Conservation (phyloP, 2,888 invertebrate species). For the Thymelicus sylvestris region DNA sequence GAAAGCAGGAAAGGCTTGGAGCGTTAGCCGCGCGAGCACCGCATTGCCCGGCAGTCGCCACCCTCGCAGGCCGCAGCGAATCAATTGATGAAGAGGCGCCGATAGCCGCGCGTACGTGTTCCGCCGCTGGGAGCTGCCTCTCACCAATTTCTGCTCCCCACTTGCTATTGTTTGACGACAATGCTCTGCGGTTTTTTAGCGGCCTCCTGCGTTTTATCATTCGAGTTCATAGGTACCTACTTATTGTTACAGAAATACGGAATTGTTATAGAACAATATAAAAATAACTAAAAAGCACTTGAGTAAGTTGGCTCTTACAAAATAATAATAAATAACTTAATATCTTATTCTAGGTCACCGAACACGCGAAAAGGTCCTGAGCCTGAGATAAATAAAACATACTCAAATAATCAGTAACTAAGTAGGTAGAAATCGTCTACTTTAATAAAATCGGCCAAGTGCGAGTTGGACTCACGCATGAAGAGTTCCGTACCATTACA, state of each 20-base stretch:
- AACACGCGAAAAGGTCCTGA: too few relatives aligned
- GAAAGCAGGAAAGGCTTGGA: slow-evolving; percentile 45
- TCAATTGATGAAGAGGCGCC: slow-evolving; percentile 79
- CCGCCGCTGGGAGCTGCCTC: slow-evolving; percentile 64
- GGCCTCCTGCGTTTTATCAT: slow-evolving; percentile 19
- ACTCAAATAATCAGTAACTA: too few relatives aligned
- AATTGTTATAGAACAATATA: too few relatives aligned
- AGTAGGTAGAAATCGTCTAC: too few relatives aligned
- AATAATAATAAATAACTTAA: too few relatives aligned
- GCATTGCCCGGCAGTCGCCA: slow-evolving; percentile 12
- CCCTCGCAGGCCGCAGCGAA: slow-evolving; percentile 56
- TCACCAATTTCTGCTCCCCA: slow-evolving; percentile 46
- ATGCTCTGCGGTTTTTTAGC: slow-evolving; percentile 32
- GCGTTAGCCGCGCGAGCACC: slow-evolving; percentile 55
- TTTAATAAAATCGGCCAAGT: too few relatives aligned
- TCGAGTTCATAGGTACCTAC: neutral
- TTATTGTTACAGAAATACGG: neutral
- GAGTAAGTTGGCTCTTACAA: too few relatives aligned
- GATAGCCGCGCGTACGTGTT: slow-evolving; percentile 75
- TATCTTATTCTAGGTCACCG: too few relatives aligned
- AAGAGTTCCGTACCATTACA: too few relatives aligned
- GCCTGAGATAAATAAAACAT: too few relatives aligned
- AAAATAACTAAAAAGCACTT: too few relatives aligned
- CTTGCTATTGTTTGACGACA: slow-evolving; percentile 51
- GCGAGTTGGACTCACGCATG: too few relatives aligned